Evolutionary conservation across 2,113 vertebrate genomes (phyloP).

Genomic region (Pipa parva): DNA sequence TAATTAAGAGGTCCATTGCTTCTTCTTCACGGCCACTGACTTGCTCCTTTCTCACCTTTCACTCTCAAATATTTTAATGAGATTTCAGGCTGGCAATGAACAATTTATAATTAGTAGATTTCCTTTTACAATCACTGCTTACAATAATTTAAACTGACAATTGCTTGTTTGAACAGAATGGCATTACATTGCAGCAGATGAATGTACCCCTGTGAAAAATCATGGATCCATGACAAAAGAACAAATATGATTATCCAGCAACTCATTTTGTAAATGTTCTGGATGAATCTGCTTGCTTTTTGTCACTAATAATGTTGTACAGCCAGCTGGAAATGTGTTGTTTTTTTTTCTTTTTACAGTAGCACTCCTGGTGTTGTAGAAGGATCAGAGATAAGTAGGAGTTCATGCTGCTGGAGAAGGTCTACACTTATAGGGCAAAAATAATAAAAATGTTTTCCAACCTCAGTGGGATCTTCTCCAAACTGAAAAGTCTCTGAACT

Average conservation of each 20-base stretch:
- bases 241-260: background rate
- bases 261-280: too few relatives aligned
- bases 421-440: too few relatives aligned
- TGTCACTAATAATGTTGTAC: too few relatives aligned
- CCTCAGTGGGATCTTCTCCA: too few relatives aligned
- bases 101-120: conserved; percentile 30
- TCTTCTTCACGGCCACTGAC: conserved; percentile 1
- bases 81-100: conserved; percentile 28
- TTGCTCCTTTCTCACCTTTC: conserved; percentile 16
- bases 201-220: conserved; percentile 9
- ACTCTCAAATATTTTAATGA: conserved; percentile 35
- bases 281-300: too few relatives aligned
- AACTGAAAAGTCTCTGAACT: too few relatives aligned
- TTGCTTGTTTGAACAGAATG: conserved; percentile 5
- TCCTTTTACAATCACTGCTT: conserved; percentile 8
- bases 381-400: too few relatives aligned
- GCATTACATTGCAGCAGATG: conserved; percentile 10
- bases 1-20: conserved; percentile 13
- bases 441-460: too few relatives aligned
- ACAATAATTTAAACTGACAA: conserved; percentile 31
- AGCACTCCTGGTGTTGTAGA: too few relatives aligned
- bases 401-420: too few relatives aligned
- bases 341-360: too few relatives aligned
- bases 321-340: too few relatives aligned
- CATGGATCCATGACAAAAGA: conserved; percentile 1